Conservation (phyloP, 30 jellyfish, hydroid and myxozoan genomes). For the Chironex yamaguchii region DNA sequence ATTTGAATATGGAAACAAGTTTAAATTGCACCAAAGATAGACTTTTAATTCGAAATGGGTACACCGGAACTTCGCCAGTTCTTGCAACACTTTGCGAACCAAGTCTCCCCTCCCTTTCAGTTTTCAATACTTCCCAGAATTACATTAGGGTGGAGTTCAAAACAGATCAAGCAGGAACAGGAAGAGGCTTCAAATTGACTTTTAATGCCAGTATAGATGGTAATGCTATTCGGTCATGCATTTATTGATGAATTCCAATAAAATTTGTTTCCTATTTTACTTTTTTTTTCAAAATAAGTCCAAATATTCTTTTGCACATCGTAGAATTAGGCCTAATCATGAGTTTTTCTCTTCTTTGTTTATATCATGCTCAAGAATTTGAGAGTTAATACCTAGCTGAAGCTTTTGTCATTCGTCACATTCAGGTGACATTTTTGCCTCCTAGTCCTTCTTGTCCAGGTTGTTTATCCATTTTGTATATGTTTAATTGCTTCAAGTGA, state of each 20-base stretch:
- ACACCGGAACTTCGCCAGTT: constrained; percentile 46
- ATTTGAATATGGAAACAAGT: constrained; percentile 53
- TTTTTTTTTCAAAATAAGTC: not conserved
- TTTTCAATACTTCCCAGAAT: constrained; percentile 45
- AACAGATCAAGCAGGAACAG: constrained; percentile 58
- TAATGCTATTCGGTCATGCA: not conserved
- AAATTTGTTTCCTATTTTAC: not conserved
- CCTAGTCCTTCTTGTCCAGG: too few species aligned
- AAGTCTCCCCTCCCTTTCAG: constrained; percentile 27
- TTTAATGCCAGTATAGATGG: constrained; percentile 58
- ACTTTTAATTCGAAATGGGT: constrained; percentile 61
- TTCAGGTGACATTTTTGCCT: too few species aligned
- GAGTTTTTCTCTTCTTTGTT: too few species aligned
- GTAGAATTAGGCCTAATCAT: too few species aligned
- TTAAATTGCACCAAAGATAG: constrained; percentile 62
- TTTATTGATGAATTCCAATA: not conserved
- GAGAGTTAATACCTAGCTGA: too few species aligned
- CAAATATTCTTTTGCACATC: not conserved
- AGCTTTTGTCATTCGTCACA: too few species aligned
- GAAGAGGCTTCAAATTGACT: constrained; percentile 51
- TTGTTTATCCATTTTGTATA: too few species aligned
- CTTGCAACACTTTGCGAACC: constrained; percentile 37
- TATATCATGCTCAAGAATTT: too few species aligned
- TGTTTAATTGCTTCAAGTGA: too few species aligned
- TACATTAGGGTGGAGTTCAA: constrained; percentile 36